Conservation (phyloP, 1,140 invertebrate genomes). For the Sitobion miscanthi region DNA sequence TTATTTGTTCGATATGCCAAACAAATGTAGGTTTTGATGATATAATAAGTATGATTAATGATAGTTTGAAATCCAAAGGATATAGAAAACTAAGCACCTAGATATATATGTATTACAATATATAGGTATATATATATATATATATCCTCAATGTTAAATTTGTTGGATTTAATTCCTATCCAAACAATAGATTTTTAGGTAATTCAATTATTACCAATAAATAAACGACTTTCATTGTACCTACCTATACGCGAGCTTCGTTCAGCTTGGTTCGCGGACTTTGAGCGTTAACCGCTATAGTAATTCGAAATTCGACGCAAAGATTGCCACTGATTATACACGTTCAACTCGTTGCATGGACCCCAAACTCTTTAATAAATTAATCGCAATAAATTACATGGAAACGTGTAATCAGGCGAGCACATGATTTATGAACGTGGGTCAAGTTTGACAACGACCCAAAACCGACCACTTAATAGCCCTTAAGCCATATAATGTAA, state of each 20-base stretch:
- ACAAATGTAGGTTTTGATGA: not conserved
- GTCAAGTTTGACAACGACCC: slow-evolving; percentile 39
- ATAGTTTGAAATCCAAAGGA: too few species aligned
- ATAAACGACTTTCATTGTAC: not conserved
- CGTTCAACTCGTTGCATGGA: not conserved
- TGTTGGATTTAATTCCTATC: not conserved
- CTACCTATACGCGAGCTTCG: not conserved
- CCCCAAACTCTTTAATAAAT: slow-evolving; percentile 47
- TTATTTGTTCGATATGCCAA: not conserved
- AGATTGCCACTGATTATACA: slow-evolving; percentile 14
- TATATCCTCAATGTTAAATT: not conserved
- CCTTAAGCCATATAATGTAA: slow-evolving; percentile 11
- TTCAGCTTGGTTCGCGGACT: not conserved
- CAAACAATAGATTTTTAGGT: not conserved
- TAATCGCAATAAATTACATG: slow-evolving; percentile 13
- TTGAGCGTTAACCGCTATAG: not conserved
- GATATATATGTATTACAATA: too few species aligned
- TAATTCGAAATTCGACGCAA: not conserved
- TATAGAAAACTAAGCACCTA: too few species aligned
- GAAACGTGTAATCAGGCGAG: not conserved
- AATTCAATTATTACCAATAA: not conserved
- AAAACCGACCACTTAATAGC: slow-evolving; percentile 14
- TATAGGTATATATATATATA: too few species aligned
- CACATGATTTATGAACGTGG: slow-evolving; percentile 31
- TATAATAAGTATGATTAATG: not conserved